A percentile compares a stretch with the other conserved stretches of the same genome.
phyloP scores from a whole-genome alignment of 2,797 vertebrate species.

The Vireo griseus region DNA sequence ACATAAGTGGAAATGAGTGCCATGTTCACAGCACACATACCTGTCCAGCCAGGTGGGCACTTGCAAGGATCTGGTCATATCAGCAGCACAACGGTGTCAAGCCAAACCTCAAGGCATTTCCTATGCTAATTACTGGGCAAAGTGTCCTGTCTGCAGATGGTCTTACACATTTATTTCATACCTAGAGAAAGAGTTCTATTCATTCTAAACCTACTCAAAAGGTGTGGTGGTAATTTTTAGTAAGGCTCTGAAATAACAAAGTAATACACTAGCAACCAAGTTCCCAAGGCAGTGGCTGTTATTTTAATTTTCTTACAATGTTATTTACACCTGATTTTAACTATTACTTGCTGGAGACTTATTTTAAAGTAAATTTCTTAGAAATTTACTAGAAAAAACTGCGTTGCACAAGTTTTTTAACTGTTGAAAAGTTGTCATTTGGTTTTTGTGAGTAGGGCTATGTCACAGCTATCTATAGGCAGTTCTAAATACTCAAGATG shows the following conservation, averaged over 20 bases:
- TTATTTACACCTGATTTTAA: neutral
- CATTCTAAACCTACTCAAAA: neutral
- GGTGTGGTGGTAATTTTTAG: neutral
- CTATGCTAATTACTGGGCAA: neutral
- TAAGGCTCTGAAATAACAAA: neutral
- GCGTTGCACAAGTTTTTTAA: neutral
- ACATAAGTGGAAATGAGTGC: neutral
- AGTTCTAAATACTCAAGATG: neutral
- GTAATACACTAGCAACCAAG: neutral
- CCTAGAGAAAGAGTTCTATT: neutral
- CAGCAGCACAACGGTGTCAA: neutral
- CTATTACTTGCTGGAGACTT: neutral
- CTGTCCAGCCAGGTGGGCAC: neutral
- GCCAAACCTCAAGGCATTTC: constrained; percentile 11
- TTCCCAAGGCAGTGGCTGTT: neutral
- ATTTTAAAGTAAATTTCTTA: neutral
- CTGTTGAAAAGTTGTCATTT: neutral
- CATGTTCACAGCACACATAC: neutral
- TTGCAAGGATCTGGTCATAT: neutral
- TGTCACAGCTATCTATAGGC: neutral
- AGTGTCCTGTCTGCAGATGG: neutral
- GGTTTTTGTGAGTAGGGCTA: neutral
- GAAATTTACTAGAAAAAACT: neutral
- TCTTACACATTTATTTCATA: neutral
- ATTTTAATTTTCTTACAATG: neutral